phyloP scores from a whole-genome alignment of 2,113 vertebrate genomes.

The Tachycineta bicolor region DNA sequence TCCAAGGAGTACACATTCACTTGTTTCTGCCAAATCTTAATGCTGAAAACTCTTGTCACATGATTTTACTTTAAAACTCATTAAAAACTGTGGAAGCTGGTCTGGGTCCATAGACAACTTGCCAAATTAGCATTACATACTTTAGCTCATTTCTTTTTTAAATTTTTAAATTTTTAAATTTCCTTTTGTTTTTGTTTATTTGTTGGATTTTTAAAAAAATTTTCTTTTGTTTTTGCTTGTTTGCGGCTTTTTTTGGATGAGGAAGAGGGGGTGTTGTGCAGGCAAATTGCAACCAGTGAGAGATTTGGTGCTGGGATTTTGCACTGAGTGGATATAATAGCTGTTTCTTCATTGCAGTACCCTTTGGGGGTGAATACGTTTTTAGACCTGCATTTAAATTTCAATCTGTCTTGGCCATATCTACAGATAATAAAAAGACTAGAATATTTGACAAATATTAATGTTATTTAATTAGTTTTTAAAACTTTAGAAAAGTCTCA shows the following conservation, averaged over 20 bases:
- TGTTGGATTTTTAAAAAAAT: too few species aligned
- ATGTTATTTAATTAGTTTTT: not conserved
- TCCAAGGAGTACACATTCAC: not conserved
- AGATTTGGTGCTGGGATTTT: not conserved
- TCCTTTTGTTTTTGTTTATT: not conserved
- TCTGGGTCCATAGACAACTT: not conserved
- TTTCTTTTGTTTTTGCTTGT: not conserved
- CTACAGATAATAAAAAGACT: not conserved
- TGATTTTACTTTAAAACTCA: not conserved
- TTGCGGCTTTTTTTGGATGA: not conserved
- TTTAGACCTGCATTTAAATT: not conserved
- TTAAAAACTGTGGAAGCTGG: not conserved
- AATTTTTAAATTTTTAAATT: not conserved
- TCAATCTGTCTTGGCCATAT: not conserved
- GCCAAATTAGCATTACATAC: not conserved
- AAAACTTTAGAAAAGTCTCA: not conserved
- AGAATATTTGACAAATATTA: not conserved
- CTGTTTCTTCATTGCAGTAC: not conserved
- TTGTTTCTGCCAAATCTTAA: not conserved
- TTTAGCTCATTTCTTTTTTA: not conserved
- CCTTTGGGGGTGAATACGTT: not conserved
- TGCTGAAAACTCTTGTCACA: not conserved
- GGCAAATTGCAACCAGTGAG: not conserved
- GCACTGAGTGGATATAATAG: not conserved
- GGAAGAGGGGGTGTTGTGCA: rapidly evolving